A percentile compares a stretch with the other conserved stretches of the same genome.
phyloP scores from a whole-genome alignment of 2,113 vertebrate genomes.

The Trichechus manatus region DNA sequence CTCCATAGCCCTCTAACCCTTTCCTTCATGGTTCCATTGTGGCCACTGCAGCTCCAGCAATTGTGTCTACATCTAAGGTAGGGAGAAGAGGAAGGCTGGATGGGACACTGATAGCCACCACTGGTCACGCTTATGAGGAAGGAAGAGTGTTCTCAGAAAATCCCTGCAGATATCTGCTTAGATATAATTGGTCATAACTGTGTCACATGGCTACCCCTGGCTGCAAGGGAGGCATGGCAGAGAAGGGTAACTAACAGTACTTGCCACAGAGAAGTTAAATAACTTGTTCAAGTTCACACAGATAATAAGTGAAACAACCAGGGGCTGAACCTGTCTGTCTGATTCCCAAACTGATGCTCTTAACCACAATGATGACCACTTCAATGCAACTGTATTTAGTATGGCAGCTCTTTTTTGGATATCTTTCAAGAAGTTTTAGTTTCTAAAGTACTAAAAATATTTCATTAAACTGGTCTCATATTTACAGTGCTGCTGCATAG shows the following conservation, averaged over 20 bases:
- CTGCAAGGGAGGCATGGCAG: not conserved
- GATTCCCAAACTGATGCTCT: not conserved
- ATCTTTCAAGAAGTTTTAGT: not conserved
- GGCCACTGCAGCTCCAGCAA: not conserved
- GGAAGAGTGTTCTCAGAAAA: not conserved
- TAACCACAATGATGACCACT: not conserved
- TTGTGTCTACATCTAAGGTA: not conserved
- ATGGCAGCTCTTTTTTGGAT: not conserved
- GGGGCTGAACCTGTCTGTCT: not conserved
- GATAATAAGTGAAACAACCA: not conserved
- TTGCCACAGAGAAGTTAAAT: not conserved
- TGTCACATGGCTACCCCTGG: not conserved
- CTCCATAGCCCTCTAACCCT: not conserved
- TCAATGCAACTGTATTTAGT: not conserved
- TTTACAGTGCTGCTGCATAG: not conserved
- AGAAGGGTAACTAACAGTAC: not conserved
- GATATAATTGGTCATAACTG: not conserved
- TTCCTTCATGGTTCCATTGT: not conserved
- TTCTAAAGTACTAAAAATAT: not conserved
- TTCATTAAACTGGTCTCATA: constrained; percentile 49
- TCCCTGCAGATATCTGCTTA: not conserved
- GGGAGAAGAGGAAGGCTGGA: not conserved
- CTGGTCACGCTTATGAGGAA: not conserved
- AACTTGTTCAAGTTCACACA: not conserved
- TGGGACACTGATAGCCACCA: not conserved